Evolutionary conservation across 2,888 invertebrate genomes (phyloP), one percentile per base, ranked within the genome.

Genomic region (Meghimatium bilineatum): DNA sequence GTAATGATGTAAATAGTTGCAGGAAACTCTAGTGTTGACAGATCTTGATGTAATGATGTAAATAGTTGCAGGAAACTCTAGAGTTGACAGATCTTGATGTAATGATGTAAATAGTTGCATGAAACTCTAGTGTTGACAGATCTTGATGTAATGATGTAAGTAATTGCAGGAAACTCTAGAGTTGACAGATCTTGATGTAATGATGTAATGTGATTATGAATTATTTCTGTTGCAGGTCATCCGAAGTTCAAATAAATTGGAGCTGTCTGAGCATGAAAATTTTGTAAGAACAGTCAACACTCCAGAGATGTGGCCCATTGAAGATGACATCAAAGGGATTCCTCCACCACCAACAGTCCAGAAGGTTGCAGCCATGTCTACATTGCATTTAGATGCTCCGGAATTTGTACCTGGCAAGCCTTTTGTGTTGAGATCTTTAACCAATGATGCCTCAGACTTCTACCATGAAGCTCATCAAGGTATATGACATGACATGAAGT

Each of bases 271-370:
- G 72, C 94, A 95, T 86, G 96, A 96, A 80, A 96, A 96, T 92
- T 96, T 96, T 95, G 96, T 97, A 89, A 95, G 98, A 91, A 97
- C 97, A 80, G 96, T 96, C 88, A 95, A 95, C 88, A 96, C 97
- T 49, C 94, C 99, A 1, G 95, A 95, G 23, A 96, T 96, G 92
- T 99, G 99, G 99, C 98, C 98, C 49, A 89, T 95, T 44, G 89
- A 89, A 71, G 92, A 80, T 52, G 78, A 81, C 14, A 36, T 88
- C 5, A 85, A 88, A 0, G 72, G 86, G 20, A 71, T 75, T n/a
- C 86, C 86, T 0, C 77, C 87, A 5, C 79, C 82, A 10, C 75
- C 80, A 17, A 56, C 82, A 10, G 80, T 83, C 44, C 84, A 85
- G 52, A 66, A 79, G n/a, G 79, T 89, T 44, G 82, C 88, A 26